Evolutionary conservation across 2,888 invertebrate species (phyloP).

Genomic region (Drosophila glabriapex): DNA sequence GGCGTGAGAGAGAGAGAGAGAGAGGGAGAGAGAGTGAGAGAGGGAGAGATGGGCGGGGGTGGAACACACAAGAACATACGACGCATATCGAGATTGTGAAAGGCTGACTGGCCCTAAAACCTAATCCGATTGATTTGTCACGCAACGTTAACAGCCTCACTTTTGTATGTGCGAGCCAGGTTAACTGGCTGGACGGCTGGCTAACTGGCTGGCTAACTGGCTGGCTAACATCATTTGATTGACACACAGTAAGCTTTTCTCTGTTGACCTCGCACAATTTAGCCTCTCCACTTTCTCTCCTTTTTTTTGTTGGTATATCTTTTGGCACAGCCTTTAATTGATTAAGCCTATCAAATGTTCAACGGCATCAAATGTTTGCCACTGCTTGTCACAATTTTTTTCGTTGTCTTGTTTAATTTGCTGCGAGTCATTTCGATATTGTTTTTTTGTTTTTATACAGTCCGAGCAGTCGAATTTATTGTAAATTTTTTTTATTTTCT

Average conservation of each 20-base stretch:
- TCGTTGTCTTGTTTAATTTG: conserved; percentile 1
- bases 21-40: conserved; percentile 6
- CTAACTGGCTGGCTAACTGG: conserved; percentile 7
- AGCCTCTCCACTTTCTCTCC: conserved; percentile 3
- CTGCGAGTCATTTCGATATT: neutral
- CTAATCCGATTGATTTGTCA: conserved; percentile 80
- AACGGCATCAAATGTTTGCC: conserved; percentile 19
- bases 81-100: conserved; percentile 10
- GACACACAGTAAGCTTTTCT: conserved; percentile 49
- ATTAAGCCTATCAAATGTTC: conserved; percentile 69
- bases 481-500: conserved; percentile 14
- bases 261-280: conserved; percentile 25
- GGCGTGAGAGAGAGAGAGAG: conserved; percentile 21
- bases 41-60: neutral
- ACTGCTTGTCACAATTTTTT: conserved; percentile 18
- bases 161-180: conserved; percentile 24
- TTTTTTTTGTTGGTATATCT: conserved; percentile 22
- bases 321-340: conserved; percentile 59
- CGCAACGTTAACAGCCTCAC: conserved; percentile 67
- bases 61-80: conserved; percentile 26
- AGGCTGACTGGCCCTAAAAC: conserved; percentile 52
- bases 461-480: conserved; percentile 55
- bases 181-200: neutral
- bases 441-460: conserved; percentile 26
- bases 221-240: conserved; percentile 42